Evolutionary conservation across 2,113 vertebrate genomes (phyloP).

Genomic region (Sclerurus mexicanus): DNA sequence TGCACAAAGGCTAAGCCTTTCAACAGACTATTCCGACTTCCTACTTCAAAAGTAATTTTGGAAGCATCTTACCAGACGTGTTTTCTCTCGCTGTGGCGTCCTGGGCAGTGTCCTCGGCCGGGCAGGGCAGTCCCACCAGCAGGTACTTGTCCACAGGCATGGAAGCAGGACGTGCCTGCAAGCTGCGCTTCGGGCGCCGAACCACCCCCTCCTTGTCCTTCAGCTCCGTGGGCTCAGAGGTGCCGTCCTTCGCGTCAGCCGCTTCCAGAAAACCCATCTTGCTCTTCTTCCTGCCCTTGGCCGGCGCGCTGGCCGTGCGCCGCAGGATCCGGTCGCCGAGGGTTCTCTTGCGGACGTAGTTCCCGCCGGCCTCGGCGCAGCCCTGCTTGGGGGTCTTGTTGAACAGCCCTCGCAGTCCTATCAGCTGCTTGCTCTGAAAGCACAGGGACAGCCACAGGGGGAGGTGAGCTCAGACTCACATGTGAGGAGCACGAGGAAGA

Average conservation of each 20-base stretch:
- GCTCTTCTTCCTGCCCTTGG: constrained; percentile 94
- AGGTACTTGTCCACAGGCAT: constrained; percentile 91
- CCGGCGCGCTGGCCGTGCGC: constrained; percentile 92
- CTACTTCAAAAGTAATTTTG: background rate
- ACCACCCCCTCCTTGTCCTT: constrained; percentile 66
- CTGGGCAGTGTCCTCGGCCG: constrained; percentile 57
- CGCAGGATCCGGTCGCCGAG: constrained; percentile 89
- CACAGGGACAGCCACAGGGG: background rate
- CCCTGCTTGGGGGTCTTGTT: constrained; percentile 82
- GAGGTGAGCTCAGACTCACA: background rate
- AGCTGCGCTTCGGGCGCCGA: constrained; percentile 60
- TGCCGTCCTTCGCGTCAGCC: constrained; percentile 78
- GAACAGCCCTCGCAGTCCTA: constrained; percentile 92
- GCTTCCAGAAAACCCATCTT: constrained; percentile 87
- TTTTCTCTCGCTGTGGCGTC: constrained; percentile 53
- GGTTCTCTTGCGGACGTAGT: constrained; percentile 83
- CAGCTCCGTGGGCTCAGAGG: constrained; percentile 50
- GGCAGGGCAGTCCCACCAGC: constrained; percentile 68
- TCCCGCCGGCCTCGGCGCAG: constrained; percentile 75
- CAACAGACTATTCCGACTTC: background rate
- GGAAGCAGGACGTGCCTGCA: constrained; percentile 86
- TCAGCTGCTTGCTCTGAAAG: constrained; percentile 87
- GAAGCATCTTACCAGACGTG: constrained; percentile 76
- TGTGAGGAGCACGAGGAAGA: accelerated
- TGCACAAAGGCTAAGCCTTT: background rate